Conservation (phyloP, 1,140 invertebrate species). For the Drosophila pruinosa region DNA sequence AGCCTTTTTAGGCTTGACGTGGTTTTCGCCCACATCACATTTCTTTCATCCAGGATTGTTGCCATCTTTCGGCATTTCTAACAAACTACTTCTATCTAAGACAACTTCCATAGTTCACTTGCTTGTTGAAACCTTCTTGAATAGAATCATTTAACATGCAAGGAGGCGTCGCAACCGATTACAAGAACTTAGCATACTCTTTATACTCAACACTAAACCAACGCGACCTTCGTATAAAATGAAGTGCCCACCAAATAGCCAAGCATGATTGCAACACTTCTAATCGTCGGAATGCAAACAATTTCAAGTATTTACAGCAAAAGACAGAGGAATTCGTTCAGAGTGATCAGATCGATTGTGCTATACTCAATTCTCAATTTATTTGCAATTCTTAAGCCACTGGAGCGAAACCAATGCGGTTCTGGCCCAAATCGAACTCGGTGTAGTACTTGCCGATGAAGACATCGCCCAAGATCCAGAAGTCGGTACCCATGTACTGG, state of each 20-base stretch:
- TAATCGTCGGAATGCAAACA: background rate
- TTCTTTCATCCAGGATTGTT: too few species aligned
- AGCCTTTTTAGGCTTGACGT: too few species aligned
- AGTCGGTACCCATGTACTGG: constrained; percentile 87
- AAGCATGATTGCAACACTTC: background rate
- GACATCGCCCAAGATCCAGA: constrained; percentile 98
- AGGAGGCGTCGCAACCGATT: too few species aligned
- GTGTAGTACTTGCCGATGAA: constrained; percentile 98
- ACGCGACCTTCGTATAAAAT: background rate
- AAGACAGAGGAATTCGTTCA: too few species aligned
- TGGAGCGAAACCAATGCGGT: constrained; percentile 95
- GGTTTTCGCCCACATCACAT: too few species aligned
- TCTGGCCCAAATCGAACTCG: constrained; percentile 96
- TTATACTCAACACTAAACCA: background rate
- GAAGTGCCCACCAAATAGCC: background rate
- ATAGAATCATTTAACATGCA: too few species aligned
- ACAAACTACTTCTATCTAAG: too few species aligned
- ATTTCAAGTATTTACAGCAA: background rate
- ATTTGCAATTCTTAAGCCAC: constrained; percentile 53
- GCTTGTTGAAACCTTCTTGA: too few species aligned
- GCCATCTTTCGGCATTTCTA: too few species aligned
- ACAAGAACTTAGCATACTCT: too few species aligned
- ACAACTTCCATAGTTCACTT: too few species aligned
- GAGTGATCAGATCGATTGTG: background rate
- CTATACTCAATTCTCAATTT: constrained; percentile 3